Base-by-base conservation (phyloP, 2,888 invertebrate species). In the Drosophila melanocephala region DNA sequence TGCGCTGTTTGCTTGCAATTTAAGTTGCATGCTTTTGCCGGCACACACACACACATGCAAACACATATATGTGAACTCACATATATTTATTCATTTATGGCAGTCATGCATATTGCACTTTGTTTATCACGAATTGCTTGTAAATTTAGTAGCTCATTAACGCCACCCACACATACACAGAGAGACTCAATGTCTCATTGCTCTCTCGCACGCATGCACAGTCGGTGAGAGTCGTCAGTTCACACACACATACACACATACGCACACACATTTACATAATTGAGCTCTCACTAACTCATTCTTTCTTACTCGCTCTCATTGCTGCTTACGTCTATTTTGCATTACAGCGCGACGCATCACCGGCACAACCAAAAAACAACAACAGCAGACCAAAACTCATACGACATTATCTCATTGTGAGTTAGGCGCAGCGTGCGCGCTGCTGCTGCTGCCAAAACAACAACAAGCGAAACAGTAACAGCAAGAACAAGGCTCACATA, bases 41-140 rank as follows among this genome's bases (percentile, higher is more conserved):
- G 80, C 71, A 73, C 55, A 53, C 50, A 64, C 53, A 64, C 28
- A 61, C 22, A 14, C 42, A 52, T 12, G 39, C 30, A 63, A 30
- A 61, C 53, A 50, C 26, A 39, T 55, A 62, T 28, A 47, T 32
- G 22, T 30, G 32, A 33, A 56, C 47, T 9, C 51, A 52, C n/a
- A 44, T 55, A 62, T 30, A 47, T 32, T 22, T 37, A 42, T 33
- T 16, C 2, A 63, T 12, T 32, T 26, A 56, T 53, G 44, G 62
- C 71, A 72, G 60, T 72, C 76, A 76, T 62, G 69, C 70, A 68
- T 64, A 80, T 65, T 73, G 75, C 69, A 75, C 67, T 75, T 81
- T 82, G 83, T 82, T 82, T 82, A 83, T 83, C 77, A 82, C 77
- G 77, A 82, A 79, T 79, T 80, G 83, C 70, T 77, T 72, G 77